Percentiles rank a stretch among this genome's conserved stretches.
Conservation (phyloP, 1,140 invertebrate genomes). For the Diuraphis noxia region DNA sequence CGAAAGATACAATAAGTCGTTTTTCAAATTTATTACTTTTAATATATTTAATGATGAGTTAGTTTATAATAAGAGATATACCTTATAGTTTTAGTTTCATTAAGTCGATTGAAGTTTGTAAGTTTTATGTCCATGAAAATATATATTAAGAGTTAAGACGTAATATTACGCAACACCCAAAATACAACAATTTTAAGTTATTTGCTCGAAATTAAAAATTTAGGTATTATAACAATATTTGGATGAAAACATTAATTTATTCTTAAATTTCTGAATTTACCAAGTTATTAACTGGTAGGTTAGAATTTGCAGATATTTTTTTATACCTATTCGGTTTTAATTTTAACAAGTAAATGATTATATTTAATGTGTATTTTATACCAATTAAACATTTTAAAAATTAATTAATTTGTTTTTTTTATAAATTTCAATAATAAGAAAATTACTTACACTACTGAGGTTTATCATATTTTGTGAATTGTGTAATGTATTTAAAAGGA, state of each 20-base stretch:
- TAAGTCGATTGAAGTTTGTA: too few species aligned
- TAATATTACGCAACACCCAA: background rate
- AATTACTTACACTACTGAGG: background rate
- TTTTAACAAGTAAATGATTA: background rate
- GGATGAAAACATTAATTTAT: background rate
- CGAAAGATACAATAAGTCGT: too few species aligned
- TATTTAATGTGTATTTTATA: background rate
- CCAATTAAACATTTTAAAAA: background rate
- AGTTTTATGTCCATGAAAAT: too few species aligned
- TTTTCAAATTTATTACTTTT: too few species aligned
- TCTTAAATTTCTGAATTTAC: background rate
- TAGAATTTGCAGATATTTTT: background rate
- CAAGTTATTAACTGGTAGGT: background rate
- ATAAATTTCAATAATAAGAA: background rate
- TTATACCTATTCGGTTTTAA: background rate
- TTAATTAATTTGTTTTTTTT: too few species aligned
- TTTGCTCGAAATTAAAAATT: background rate
- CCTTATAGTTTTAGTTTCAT: too few species aligned
- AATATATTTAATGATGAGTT: too few species aligned
- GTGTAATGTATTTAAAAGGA: background rate
- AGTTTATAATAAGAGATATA: too few species aligned
- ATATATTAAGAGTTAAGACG: too few species aligned
- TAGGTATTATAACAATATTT: background rate
- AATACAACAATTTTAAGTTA: background rate
- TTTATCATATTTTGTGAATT: background rate